Conservation (phyloP, 2,888 invertebrate genomes). For the Caenorhabditis uteleia region DNA sequence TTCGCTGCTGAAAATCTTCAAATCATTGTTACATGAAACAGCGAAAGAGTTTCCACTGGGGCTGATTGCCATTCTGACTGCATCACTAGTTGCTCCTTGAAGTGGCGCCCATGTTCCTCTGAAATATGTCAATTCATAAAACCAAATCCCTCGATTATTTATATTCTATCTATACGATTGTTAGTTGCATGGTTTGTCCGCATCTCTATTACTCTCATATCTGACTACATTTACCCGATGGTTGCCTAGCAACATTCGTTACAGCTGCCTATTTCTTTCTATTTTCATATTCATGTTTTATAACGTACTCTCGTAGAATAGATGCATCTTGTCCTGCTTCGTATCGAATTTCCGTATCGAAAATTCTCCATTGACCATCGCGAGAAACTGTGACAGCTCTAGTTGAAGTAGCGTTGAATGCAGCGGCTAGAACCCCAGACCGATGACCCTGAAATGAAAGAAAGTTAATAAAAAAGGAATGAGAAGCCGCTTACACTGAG, state of each 20-base stretch:
- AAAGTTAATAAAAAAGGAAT: neutral
- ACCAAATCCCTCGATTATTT: too few species aligned
- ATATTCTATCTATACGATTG: too few species aligned
- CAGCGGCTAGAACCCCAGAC: slow-evolving; percentile 82
- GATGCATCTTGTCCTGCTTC: slow-evolving; percentile 49
- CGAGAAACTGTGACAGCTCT: slow-evolving; percentile 54
- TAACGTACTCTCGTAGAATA: slow-evolving; percentile 26
- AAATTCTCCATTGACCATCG: slow-evolving; percentile 85
- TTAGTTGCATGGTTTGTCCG: too few species aligned
- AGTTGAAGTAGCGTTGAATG: slow-evolving; percentile 83
- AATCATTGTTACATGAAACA: slow-evolving; percentile 76
- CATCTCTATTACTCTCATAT: too few species aligned
- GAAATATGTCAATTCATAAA: too few species aligned
- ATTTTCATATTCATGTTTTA: neutral
- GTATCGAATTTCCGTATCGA: slow-evolving; percentile 78
- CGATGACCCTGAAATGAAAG: slow-evolving; percentile 76
- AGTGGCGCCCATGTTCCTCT: slow-evolving; percentile 75
- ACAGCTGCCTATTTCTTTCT: too few species aligned
- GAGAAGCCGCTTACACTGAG: slow-evolving; percentile 72
- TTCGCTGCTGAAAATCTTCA: slow-evolving; percentile 76
- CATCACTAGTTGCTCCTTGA: slow-evolving; percentile 34
- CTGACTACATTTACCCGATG: too few species aligned
- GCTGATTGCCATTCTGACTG: slow-evolving; percentile 75
- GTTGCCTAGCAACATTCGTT: slow-evolving; percentile 17
- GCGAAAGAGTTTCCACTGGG: slow-evolving; percentile 79